Conservation (phyloP, 2,797 vertebrate species). For the Eutrigla gurnardus region DNA sequence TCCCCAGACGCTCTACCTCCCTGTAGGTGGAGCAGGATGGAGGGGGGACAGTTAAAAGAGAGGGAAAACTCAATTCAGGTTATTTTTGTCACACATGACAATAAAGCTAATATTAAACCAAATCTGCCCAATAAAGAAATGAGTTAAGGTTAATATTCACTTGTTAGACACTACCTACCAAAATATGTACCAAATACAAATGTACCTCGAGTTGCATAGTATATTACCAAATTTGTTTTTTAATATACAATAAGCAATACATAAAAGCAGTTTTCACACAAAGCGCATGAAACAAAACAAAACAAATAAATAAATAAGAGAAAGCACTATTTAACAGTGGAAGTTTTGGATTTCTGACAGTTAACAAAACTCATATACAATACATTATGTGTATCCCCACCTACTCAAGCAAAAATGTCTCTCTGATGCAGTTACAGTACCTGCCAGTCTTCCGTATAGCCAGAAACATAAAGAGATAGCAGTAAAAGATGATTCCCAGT, state of each 20-base stretch:
- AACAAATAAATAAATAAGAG: no score
- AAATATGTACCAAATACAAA: neutral
- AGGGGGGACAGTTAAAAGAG: neutral
- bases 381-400: neutral
- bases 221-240: neutral
- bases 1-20: constrained; percentile 87
- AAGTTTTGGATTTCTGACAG: neutral
- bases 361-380: neutral
- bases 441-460: constrained; percentile 79
- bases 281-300: no score
- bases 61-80: neutral
- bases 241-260: no score
- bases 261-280: neutral
- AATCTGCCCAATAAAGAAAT: neutral
- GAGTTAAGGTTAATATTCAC: neutral
- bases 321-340: neutral
- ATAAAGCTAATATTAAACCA: neutral
- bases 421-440: constrained; percentile 51
- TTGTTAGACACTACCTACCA: neutral
- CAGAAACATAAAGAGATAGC: constrained; percentile 85
- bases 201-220: neutral
- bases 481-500: constrained; percentile 81
- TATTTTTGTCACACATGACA: neutral
- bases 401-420: neutral
- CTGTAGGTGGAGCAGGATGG: constrained; percentile 60